Evolutionary conservation across 2,797 vertebrate species (phyloP).

Genomic region (Molothrus ater): DNA sequence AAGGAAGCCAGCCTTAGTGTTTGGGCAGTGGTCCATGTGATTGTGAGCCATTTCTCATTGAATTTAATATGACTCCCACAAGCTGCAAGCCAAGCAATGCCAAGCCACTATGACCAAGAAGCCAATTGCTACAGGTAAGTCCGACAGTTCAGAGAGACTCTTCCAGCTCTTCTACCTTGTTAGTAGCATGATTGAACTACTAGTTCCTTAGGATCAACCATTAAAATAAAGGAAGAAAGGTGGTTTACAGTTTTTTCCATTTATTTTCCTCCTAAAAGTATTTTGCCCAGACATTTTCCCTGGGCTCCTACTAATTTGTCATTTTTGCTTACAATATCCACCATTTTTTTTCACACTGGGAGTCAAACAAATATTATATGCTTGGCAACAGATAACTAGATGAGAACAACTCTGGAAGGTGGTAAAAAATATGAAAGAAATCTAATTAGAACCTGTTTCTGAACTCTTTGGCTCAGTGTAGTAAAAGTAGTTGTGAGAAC

Average conservation of each 20-base stretch:
- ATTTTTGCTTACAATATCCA: neutral
- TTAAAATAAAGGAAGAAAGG: neutral
- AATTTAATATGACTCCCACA: neutral
- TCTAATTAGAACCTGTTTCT: neutral
- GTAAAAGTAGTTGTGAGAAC: neutral
- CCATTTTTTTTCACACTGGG: neutral
- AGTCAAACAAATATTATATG: neutral
- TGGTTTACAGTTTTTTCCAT: neutral
- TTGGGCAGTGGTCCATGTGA: neutral
- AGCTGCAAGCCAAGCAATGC: neutral
- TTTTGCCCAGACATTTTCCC: neutral
- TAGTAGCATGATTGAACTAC: neutral
- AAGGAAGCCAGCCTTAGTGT: neutral
- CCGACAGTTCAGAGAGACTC: accelerated
- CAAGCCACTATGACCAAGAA: neutral
- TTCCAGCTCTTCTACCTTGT: neutral
- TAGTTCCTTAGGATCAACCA: neutral
- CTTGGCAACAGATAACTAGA: neutral
- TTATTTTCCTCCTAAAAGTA: neutral
- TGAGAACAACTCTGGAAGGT: neutral
- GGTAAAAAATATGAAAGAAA: neutral
- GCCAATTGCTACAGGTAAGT: neutral
- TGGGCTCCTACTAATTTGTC: neutral
- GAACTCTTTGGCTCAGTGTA: neutral
- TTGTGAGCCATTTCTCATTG: neutral